These are phyloP conservation scores for Fissipunctia ypsillon DNA, from an alignment of 2,888 invertebrate genomes.

Conservation along the genomic window DNA sequence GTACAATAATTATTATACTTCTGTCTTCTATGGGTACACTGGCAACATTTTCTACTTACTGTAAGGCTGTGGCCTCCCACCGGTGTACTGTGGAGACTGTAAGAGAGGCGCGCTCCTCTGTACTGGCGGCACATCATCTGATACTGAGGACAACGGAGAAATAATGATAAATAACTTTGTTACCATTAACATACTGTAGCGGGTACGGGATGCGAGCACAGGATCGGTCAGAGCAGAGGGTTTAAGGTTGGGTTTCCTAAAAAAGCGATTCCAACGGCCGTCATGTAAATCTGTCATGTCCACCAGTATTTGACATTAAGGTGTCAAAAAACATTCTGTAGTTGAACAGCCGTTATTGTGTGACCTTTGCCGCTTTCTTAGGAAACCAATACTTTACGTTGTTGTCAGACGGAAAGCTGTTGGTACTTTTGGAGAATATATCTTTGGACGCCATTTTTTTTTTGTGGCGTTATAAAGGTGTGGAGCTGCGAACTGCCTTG, in stretches of 20 bases:
- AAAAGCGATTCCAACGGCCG: neutral
- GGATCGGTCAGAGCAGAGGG: constrained; percentile 23
- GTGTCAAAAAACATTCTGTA: neutral
- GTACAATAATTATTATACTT: neutral
- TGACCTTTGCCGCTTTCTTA: neutral
- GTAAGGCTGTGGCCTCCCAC: constrained; percentile 96
- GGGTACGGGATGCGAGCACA: constrained; percentile 43
- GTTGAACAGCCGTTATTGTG: neutral
- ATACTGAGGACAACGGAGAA: constrained; percentile 80
- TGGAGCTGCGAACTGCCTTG: neutral
- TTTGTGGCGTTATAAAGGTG: neutral
- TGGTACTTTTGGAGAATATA: too few relatives aligned
- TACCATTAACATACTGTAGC: constrained; percentile 52
- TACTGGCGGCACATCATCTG: constrained; percentile 84
- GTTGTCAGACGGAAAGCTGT: constrained; percentile 13
- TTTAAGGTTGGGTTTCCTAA: neutral
- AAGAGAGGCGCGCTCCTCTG: constrained; percentile 95
- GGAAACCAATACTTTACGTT: neutral
- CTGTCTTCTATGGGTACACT: neutral
- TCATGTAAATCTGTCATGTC: neutral
- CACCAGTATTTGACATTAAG: neutral
- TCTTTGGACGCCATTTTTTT: neutral
- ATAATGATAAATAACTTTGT: constrained; percentile 42
- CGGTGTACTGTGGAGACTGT: constrained; percentile 96
- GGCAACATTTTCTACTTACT: constrained; percentile 91